Conservation (phyloP, 2,888 invertebrate genomes). For the Ophion obscuratus region DNA sequence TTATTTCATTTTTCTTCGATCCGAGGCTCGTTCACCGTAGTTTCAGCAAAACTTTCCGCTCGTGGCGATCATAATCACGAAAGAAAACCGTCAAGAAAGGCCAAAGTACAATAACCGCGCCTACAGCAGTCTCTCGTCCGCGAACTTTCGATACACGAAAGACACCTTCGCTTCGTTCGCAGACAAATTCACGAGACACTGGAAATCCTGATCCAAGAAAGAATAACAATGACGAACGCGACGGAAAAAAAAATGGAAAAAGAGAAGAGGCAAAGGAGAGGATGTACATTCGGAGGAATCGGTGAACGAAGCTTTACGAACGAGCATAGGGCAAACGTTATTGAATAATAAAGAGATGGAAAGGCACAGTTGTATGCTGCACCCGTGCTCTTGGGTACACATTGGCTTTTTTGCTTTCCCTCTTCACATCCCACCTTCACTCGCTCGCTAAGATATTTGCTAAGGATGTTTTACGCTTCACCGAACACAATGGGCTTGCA, state of each 20-base stretch:
- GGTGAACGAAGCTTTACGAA: conserved; percentile 18
- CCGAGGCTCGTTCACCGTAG: too few relatives aligned
- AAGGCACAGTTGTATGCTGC: conserved; percentile 34
- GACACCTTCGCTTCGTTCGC: neutral
- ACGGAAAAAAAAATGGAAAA: neutral
- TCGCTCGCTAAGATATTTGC: conserved; percentile 50
- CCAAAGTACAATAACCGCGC: neutral
- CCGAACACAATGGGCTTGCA: conserved; percentile 66
- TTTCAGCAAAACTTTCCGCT: too few relatives aligned
- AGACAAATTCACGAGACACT: too few relatives aligned
- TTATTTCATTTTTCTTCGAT: too few relatives aligned
- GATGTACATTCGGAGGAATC: conserved; percentile 30
- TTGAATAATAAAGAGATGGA: conserved; percentile 57
- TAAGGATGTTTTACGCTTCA: conserved; percentile 70
- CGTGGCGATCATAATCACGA: too few relatives aligned
- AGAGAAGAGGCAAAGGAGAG: neutral
- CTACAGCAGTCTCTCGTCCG: too few relatives aligned
- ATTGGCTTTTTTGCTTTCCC: neutral
- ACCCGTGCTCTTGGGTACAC: neutral
- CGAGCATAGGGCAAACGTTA: conserved; percentile 23
- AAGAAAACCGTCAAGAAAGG: too few relatives aligned
- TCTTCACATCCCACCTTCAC: neutral
- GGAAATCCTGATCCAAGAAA: neutral
- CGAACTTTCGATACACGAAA: too few relatives aligned
- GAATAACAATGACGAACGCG: neutral